Evolutionary conservation across 2,888 invertebrate species (phyloP).

Genomic region (Apodemia duryi): DNA sequence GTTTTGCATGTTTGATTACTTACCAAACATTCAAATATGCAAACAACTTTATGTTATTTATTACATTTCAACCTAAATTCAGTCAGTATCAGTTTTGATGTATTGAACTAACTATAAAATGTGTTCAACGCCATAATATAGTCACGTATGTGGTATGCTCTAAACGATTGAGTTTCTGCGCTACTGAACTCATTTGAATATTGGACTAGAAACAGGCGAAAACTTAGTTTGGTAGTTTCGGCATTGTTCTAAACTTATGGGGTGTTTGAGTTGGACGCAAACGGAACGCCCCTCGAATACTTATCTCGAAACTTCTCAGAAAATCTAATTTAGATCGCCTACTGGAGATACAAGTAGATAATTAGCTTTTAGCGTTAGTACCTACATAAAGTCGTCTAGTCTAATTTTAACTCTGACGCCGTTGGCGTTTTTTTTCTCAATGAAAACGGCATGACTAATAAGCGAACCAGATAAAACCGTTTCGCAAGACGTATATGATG

Average conservation of each 20-base stretch:
- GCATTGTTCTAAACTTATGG: slow-evolving; percentile 59
- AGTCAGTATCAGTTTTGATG: background rate
- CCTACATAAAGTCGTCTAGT: slow-evolving; percentile 44
- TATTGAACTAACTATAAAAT: background rate
- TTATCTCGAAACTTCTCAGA: slow-evolving; percentile 45
- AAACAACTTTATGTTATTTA: no score
- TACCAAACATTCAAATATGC: no score
- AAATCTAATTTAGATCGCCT: slow-evolving; percentile 50
- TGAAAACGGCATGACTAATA: slow-evolving; percentile 13
- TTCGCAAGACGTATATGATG: background rate
- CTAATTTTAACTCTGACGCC: slow-evolving; percentile 34
- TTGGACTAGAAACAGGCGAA: slow-evolving; percentile 47
- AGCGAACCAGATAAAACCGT: background rate
- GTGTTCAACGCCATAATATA: slow-evolving; percentile 2
- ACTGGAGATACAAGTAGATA: slow-evolving; percentile 44
- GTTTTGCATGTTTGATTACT: no score
- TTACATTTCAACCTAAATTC: background rate
- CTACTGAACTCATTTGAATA: slow-evolving; percentile 61
- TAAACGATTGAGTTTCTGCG: slow-evolving; percentile 48
- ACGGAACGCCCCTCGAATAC: slow-evolving; percentile 39
- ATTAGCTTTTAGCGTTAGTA: slow-evolving; percentile 47
- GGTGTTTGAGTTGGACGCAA: slow-evolving; percentile 49
- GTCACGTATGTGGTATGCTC: slow-evolving; percentile 32
- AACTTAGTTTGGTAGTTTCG: slow-evolving; percentile 45
- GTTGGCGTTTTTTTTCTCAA: slow-evolving; percentile 25